Base-by-base conservation (phyloP, 2,113 vertebrate genomes). In the Sander lucioperca region DNA sequence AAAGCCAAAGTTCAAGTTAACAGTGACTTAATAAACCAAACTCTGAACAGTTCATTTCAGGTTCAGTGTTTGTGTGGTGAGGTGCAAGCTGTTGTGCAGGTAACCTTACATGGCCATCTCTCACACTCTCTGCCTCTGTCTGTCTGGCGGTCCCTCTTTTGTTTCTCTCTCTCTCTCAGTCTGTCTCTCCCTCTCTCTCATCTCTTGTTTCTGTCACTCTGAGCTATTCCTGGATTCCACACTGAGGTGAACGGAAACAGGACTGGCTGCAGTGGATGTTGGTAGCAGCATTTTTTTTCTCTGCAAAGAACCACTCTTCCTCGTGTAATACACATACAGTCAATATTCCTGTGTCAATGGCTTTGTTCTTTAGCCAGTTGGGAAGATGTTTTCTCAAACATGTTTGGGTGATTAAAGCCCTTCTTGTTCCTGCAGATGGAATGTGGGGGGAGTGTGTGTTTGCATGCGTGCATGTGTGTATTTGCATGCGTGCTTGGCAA, bases 221-320 rank as follows among this genome's bases (percentile, higher is more conserved):
- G 70, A 83, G 76, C 90, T 86, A 89, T 86, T 88, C 59, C 88
- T 85, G 90, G 86, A 91, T 92, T 92, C 90, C 90, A 78, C 92
- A 84, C 80, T 45, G 88, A 91, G 86, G 89, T 93, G 88, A 92
- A 81, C 89, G 88, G 91, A 94, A 93, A 87, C 91, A 85, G 91
- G 87, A 89, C 86, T 14, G 63, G 75, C 73, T 88, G 86, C 89
- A 80, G 53, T 50, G 53, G 72, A 61, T 75, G 77, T 65, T 63
- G 79, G 71, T 65, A 51, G 77, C 15, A 74, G 68, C 57, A 62
- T 36, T 51, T 62, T 53, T 45, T 5, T 62, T 53, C 74, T 67
- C 50, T 45, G 67, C 33, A 57, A 62, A 77, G 68, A 83, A 30
- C 5, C 56, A 30, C 51, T 82, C 75, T 85, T 82, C 58, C 75